Conservation (phyloP, 2,113 vertebrate genomes). For the Physeter macrocephalus region DNA sequence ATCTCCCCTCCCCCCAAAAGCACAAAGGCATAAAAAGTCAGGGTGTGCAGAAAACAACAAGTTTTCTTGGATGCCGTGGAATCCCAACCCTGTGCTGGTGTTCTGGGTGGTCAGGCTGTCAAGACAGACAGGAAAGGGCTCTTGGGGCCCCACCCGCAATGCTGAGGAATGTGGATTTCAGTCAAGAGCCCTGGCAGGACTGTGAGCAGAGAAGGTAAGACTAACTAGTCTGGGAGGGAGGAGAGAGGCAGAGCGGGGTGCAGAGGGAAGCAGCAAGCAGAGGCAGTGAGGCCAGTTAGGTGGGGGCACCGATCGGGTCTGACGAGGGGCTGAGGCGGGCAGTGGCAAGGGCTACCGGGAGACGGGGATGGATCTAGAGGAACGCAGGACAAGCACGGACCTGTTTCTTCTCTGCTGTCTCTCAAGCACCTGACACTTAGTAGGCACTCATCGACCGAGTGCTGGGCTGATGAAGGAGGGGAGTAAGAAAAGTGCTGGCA, state of each 20-base stretch:
- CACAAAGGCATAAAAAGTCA: not conserved
- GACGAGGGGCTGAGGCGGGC: not conserved
- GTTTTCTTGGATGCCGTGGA: not conserved
- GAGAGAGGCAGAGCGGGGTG: not conserved
- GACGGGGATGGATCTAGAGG: not conserved
- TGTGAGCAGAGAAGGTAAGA: not conserved
- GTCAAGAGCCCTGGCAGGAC: not conserved
- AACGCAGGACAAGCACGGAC: not conserved
- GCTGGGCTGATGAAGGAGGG: not conserved
- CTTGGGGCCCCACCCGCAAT: too few relatives aligned
- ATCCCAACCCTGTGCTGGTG: not conserved
- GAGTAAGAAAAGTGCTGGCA: not conserved
- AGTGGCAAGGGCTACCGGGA: accelerated
- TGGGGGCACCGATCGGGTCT: too few relatives aligned
- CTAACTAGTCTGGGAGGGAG: not conserved
- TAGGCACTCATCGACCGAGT: too few relatives aligned
- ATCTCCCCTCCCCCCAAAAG: not conserved
- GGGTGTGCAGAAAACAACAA: not conserved
- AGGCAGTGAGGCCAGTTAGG: not conserved
- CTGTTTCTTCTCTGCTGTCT: not conserved
- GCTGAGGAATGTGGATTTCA: not conserved
- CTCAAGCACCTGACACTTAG: not conserved
- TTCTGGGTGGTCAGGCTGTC: not conserved
- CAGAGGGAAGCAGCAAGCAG: not conserved
- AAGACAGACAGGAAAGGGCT: too few relatives aligned